Conservation (phyloP, 2,888 invertebrate species). For the Melolontha melolontha region DNA sequence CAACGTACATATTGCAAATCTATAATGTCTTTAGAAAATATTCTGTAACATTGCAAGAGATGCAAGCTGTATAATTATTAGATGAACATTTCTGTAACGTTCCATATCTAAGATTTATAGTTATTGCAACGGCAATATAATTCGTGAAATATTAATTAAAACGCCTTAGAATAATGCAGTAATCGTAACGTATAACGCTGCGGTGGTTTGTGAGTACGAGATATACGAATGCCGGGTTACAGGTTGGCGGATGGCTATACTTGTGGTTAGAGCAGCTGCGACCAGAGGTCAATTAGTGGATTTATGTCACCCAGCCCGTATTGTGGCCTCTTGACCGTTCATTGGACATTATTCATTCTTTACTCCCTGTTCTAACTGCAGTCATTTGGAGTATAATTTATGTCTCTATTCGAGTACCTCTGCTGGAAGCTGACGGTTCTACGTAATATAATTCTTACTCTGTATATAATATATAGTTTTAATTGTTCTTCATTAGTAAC, state of each 20-base stretch:
- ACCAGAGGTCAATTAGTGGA: constrained; percentile 59
- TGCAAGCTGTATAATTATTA: not conserved
- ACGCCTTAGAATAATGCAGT: constrained; percentile 41
- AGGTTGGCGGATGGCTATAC: constrained; percentile 49
- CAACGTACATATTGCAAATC: too few species aligned
- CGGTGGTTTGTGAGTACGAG: constrained; percentile 43
- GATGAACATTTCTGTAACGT: not conserved
- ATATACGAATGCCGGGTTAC: constrained; percentile 46
- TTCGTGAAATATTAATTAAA: constrained; percentile 43
- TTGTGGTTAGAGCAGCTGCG: constrained; percentile 56
- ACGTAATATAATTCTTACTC: constrained; percentile 26
- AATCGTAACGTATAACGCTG: constrained; percentile 37
- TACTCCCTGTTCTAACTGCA: constrained; percentile 40
- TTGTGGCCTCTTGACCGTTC: constrained; percentile 54
- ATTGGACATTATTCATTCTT: constrained; percentile 55
- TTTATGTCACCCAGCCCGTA: constrained; percentile 56
- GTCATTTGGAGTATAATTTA: constrained; percentile 40
- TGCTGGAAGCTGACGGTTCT: constrained; percentile 16
- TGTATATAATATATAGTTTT: constrained; percentile 37
- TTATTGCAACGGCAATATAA: constrained; percentile 14
- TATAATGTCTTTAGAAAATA: too few species aligned
- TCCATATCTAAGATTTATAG: constrained; percentile 6
- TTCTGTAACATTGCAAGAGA: not conserved
- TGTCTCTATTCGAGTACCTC: constrained; percentile 27
- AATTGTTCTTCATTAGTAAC: constrained; percentile 23